Percentiles rank a stretch among this genome's conserved stretches.
These are phyloP conservation scores for Pachyuromys duprasi DNA, from an alignment of 2,797 vertebrate species.

Conservation along the genomic window DNA sequence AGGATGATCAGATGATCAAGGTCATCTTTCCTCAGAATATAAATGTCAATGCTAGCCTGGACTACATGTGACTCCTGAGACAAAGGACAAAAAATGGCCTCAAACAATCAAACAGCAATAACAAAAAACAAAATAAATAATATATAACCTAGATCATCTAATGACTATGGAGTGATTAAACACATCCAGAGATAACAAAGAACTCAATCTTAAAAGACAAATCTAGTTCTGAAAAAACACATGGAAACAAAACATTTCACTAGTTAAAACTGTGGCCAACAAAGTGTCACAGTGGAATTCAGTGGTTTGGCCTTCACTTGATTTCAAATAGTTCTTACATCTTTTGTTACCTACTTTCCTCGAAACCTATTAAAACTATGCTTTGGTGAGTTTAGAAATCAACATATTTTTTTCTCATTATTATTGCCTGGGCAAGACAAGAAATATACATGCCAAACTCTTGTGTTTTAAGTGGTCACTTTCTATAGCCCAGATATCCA, in stretches of 20 bases:
- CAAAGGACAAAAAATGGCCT: background rate
- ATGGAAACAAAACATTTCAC: background rate
- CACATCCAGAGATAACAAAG: background rate
- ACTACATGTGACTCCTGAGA: background rate
- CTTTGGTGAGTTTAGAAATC: background rate
- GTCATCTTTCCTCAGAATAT: background rate
- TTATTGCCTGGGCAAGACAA: slow-evolving; percentile 32
- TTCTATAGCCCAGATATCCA: slow-evolving; percentile 34
- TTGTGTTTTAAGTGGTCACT: background rate
- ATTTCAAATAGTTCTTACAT: slow-evolving; percentile 55
- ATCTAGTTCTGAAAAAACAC: slow-evolving; percentile 25
- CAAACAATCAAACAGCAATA: background rate
- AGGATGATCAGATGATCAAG: background rate
- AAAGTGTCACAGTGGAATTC: slow-evolving; percentile 41
- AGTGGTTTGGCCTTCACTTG: slow-evolving; percentile 20
- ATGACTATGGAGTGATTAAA: slow-evolving; percentile 48
- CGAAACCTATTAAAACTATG: slow-evolving; percentile 48
- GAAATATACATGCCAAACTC: background rate
- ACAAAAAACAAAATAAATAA: slow-evolving; percentile 23
- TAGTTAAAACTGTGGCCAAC: slow-evolving; percentile 31
- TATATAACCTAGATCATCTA: slow-evolving; percentile 41
- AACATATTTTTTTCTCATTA: slow-evolving; percentile 23
- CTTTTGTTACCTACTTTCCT: slow-evolving; percentile 36
- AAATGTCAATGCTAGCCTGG: background rate
- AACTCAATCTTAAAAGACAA: slow-evolving; percentile 24